Evolutionary conservation across 2,888 invertebrate genomes (phyloP).

Genomic region (Taenaris catops): DNA sequence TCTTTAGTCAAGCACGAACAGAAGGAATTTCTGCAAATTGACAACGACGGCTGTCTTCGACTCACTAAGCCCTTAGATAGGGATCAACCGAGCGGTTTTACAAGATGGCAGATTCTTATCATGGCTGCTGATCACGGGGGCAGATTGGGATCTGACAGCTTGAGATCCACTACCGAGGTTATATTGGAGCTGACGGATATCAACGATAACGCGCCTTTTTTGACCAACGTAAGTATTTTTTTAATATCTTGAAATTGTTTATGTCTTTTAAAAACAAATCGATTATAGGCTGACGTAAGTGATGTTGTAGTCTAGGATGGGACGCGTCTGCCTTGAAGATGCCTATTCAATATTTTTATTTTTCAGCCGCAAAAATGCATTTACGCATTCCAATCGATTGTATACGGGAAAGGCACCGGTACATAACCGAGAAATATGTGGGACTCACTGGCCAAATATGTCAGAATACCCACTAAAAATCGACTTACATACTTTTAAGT

Average conservation of each 20-base stretch:
- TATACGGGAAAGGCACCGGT: no score
- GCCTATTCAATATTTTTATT: no score
- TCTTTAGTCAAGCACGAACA: conserved; percentile 86
- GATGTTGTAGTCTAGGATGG: no score
- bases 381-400: no score
- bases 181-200: conserved; percentile 87
- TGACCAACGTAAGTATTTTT: conserved; percentile 83
- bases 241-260: conserved; percentile 1
- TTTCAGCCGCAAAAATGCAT: no score
- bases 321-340: no score
- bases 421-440: no score
- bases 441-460: no score
- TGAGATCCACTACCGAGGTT: conserved; percentile 83
- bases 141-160: conserved; percentile 78
- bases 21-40: conserved; percentile 84
- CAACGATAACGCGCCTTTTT: conserved; percentile 96
- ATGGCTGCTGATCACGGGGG: conserved; percentile 88
- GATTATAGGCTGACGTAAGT: no score
- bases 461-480: no score
- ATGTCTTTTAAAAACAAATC: background rate
- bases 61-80: conserved; percentile 90
- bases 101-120: conserved; percentile 87
- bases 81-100: conserved; percentile 92
- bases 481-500: no score
- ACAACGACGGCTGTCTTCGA: conserved; percentile 86